Evolutionary conservation across 2,113 vertebrate genomes (phyloP).

Genomic region (Callaeas wilsoni): DNA sequence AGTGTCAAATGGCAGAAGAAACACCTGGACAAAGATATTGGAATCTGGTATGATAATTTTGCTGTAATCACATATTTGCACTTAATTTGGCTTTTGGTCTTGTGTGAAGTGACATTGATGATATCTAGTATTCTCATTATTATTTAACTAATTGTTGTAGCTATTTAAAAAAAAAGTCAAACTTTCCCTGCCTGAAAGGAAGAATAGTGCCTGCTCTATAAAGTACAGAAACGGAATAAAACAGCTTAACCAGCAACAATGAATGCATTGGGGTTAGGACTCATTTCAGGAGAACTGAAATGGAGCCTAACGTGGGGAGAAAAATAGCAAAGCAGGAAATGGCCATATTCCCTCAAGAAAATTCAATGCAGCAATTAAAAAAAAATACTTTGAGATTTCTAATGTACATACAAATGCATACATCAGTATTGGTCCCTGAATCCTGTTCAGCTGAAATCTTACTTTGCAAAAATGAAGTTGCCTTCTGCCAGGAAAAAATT

Average conservation of each 20-base stretch:
- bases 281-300: background rate
- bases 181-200: background rate
- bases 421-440: background rate
- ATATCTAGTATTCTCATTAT: background rate
- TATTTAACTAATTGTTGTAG: background rate
- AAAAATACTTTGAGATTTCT: background rate
- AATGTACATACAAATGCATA: background rate
- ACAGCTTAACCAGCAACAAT: background rate
- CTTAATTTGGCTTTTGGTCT: background rate
- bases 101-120: background rate
- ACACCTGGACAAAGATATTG: background rate
- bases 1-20: background rate
- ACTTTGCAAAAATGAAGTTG: slow-evolving; percentile 55
- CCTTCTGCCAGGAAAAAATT: slow-evolving; percentile 10
- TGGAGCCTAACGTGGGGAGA: background rate
- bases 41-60: background rate
- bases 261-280: background rate
- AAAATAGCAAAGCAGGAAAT: background rate
- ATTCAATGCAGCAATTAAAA: background rate
- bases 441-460: slow-evolving; percentile 23
- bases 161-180: background rate
- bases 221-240: background rate
- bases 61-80: background rate
- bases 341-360: background rate
- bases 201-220: background rate